Base-by-base conservation (phyloP, 2,113 vertebrate genomes). In the Ophthalmolycus amberensis region DNA sequence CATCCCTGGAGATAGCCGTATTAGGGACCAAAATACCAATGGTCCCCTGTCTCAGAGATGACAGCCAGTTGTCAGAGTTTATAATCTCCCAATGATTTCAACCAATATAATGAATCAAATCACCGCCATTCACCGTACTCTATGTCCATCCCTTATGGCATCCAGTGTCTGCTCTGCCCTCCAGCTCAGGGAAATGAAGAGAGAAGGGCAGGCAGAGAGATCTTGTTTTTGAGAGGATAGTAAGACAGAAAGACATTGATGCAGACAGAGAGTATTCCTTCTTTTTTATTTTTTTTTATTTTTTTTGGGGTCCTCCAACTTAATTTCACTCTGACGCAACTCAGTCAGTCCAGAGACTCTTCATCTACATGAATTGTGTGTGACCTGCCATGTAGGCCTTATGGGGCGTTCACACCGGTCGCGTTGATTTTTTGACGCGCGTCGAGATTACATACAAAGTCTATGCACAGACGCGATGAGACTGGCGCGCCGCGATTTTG, bases 31-130 rank as follows among this genome's bases (percentile, higher is more conserved):
- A 91, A 90, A 89, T 90, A 92, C 83, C 83, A 85, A 83, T 78
- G 89, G 78, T 58, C 68, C 68, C 71, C 52, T 73, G 77, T 85
- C 87, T 87, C 76, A 14, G 60, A 88, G 84, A 92, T 91, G 91
- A 86, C 92, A 88, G 88, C 83, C 82, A 25, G 73, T 92, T 87
- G 88, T 88, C 83, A 52, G 79, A 90, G 65, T 88, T 91, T 86
- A 85, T 88, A 88, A 92, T 90, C 83, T 88, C 44, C 71, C 44
- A 68, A 83, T 84, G 84, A 92, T 90, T 79, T 85, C 78, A 38
- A 85, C 83, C 88, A 90, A 84, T 87, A 78, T 87, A 90, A 89
- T 90, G 86, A 90, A 92, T 91, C 87, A 86, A 88, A 86, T 93
- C 86, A 79, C 70, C 59, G 22, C 83, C 87, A 88, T 86, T 90